Conservation (phyloP, 2,797 vertebrate genomes). For the Gastrophryne carolinensis region DNA sequence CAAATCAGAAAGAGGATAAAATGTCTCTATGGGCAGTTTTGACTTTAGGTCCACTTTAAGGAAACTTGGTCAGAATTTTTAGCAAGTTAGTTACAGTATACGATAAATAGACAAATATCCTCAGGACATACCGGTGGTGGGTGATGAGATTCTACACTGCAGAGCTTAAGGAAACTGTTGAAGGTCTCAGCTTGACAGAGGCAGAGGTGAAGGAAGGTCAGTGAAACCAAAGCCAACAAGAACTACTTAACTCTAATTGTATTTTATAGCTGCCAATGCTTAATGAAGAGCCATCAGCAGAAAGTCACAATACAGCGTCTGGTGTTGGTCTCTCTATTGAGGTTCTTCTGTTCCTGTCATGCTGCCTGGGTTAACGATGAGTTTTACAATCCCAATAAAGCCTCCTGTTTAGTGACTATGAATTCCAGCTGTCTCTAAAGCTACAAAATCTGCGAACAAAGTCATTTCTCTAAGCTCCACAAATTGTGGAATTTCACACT, state of each 20-base stretch:
- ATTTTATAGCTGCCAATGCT: not conserved
- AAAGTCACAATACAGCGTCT: not conserved
- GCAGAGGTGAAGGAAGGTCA: too few relatives aligned
- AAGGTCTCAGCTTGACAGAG: too few relatives aligned
- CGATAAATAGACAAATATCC: too few relatives aligned
- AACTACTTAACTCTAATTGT: not conserved
- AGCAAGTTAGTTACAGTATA: too few relatives aligned
- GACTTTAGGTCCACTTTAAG: too few relatives aligned
- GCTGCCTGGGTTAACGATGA: not conserved
- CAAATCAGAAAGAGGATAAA: too few relatives aligned
- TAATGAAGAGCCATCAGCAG: not conserved
- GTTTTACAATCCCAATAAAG: conserved; percentile 27
- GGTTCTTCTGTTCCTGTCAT: not conserved
- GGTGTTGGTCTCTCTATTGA: not conserved
- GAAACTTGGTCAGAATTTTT: too few relatives aligned
- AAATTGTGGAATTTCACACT: not conserved
- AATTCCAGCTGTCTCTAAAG: conserved; percentile 40
- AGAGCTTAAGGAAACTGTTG: too few relatives aligned
- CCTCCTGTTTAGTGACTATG: conserved; percentile 49
- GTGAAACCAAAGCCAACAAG: not conserved
- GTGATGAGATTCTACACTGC: too few relatives aligned
- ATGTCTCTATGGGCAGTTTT: too few relatives aligned
- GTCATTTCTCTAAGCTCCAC: not conserved
- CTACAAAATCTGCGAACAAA: conserved; percentile 38
- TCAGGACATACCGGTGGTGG: too few relatives aligned